Base-by-base conservation (phyloP, 2,888 invertebrate genomes). In the Eristalis arbustorum region DNA sequence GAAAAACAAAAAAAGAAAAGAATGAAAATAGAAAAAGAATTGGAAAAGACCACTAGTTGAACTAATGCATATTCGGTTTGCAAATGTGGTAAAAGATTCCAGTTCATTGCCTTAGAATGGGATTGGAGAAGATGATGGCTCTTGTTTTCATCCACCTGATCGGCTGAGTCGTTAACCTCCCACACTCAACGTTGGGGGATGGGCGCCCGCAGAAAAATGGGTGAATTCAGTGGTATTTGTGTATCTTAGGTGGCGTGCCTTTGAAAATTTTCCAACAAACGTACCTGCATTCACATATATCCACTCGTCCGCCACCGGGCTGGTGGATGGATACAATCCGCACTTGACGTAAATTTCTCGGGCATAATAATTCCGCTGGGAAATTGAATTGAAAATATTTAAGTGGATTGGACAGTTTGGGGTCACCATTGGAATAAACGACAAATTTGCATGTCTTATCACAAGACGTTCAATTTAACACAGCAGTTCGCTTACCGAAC, bases 381-480 rank as follows among this genome's bases (percentile, higher is more conserved):
- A 88, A 88, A 88, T 88, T 84, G 87, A 88, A 84, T 88, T 88
- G 88, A 88, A 88, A 87, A 87, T 88, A 85, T 88, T 75, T 88
- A 88, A 88, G 88, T 88, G 87, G 87, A 88, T 88, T 88, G 88
- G 87, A 88, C 88, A 88, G 88, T 88, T 88, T 88, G 88, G 79
- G 88, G 88, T 88, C 88, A 88, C 82, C 81, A 84, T 79, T 66
- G 67, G 79, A 84, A 80, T 84, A 88, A 88, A 88, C 84, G 84
- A 88, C 84, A 78, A 88, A 88, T 88, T 88, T 88, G 88, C 88
- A 88, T 88, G 84, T 88, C 88, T 84, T 88, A 84, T 84, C 80
- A 80, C 80, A 84, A 84, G 84, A 84, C 62, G 80, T 80, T 76
- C 72, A 76, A 63, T 80, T 68, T 76, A 80, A 64, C 79, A 75